A percentile compares a stretch with the other conserved stretches of the same genome.
Conservation (phyloP, 2,113 vertebrate genomes). For the Mormyrus lacerda region DNA sequence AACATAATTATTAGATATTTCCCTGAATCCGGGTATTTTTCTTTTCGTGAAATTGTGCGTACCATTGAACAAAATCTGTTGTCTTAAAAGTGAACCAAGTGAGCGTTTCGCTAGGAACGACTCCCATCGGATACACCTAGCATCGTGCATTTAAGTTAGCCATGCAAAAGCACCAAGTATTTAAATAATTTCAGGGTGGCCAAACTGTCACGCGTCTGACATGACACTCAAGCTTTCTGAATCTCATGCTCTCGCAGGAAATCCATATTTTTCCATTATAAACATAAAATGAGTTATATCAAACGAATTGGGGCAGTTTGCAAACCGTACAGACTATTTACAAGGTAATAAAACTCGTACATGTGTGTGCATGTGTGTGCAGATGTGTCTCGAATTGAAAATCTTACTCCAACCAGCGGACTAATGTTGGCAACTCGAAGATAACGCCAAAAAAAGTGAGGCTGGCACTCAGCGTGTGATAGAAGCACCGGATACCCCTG, state of each 20-base stretch:
- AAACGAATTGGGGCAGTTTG: no score
- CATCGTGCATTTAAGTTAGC: background rate
- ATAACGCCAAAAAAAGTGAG: background rate
- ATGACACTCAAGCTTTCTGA: no score
- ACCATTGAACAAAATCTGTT: background rate
- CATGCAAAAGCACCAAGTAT: background rate
- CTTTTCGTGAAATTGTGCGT: background rate
- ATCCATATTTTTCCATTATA: no score
- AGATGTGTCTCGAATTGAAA: no score
- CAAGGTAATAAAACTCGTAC: no score
- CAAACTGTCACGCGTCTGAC: no score
- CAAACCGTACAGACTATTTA: no score
- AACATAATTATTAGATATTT: background rate
- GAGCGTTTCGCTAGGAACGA: background rate
- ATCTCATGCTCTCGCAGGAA: no score
- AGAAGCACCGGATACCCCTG: background rate
- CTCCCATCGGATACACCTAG: background rate
- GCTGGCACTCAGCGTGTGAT: background rate
- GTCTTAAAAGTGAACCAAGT: background rate
- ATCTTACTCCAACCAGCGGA: no score
- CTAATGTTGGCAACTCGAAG: no score
- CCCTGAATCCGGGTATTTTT: background rate
- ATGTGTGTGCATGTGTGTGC: no score
- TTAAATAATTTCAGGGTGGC: background rate
- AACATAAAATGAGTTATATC: no score